Percentiles rank a stretch among this genome's conserved stretches.
Evolutionary conservation across 2,888 invertebrate species (phyloP).

Genomic region (Flexamia atlantica): DNA sequence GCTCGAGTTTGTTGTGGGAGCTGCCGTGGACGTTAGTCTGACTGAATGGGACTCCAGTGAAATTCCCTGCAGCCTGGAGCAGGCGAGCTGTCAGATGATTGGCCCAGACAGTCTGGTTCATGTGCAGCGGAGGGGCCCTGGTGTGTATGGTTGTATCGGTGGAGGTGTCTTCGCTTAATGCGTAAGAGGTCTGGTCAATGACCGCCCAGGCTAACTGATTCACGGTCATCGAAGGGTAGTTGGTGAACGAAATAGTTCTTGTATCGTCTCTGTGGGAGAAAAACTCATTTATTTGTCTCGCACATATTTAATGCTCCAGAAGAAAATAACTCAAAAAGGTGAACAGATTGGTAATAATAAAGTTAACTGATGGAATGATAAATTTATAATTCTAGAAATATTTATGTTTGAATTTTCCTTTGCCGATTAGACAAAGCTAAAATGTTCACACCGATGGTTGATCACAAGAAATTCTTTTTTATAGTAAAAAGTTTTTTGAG

Average conservation of each 20-base stretch:
- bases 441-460: no score
- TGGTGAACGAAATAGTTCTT: neutral
- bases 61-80: neutral
- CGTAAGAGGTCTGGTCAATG: slow-evolving; percentile 3
- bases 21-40: neutral
- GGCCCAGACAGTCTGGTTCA: slow-evolving; percentile 30
- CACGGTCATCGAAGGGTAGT: slow-evolving; percentile 28
- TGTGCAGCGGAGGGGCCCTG: neutral
- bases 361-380: no score
- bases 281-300: neutral
- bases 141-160: neutral
- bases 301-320: neutral
- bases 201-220: slow-evolving; percentile 54
- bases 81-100: neutral
- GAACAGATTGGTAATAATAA: no score
- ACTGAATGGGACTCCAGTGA: neutral
- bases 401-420: no score
- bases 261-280: neutral
- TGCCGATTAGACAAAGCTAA: no score
- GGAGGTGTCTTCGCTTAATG: neutral
- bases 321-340: no score
- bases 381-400: no score
- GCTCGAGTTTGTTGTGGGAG: slow-evolving; percentile 22
- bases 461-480: no score
- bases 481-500: no score